phyloP scores from a whole-genome alignment of 2,888 invertebrate species.

The Ornithoptera alexandrae region DNA sequence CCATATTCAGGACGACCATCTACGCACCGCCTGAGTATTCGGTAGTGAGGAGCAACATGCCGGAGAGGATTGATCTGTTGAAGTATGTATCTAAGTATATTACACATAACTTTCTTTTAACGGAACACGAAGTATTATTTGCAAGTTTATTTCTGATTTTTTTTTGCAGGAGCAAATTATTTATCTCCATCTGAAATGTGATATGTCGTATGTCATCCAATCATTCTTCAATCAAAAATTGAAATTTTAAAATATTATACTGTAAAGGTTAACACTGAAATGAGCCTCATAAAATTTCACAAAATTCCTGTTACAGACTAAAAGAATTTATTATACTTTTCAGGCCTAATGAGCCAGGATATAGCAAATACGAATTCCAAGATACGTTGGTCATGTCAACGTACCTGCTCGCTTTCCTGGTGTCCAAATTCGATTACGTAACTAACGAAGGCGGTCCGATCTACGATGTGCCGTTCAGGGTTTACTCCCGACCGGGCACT shows the following conservation, averaged over 20 bases:
- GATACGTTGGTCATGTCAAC: constrained; percentile 85
- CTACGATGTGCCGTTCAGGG: constrained; percentile 60
- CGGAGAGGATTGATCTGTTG: constrained; percentile 44
- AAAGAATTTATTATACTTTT: constrained; percentile 31
- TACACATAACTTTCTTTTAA: neutral
- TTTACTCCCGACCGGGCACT: constrained; percentile 62
- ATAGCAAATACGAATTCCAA: constrained; percentile 63
- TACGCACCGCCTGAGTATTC: constrained; percentile 68
- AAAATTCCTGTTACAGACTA: no score
- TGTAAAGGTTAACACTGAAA: no score
- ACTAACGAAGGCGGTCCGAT: constrained; percentile 56
- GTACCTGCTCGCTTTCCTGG: constrained; percentile 89
- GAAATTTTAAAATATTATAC: no score
- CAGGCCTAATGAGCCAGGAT: constrained; percentile 54
- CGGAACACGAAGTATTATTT: neutral
- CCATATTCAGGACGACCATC: constrained; percentile 82
- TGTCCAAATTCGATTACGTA: constrained; percentile 76
- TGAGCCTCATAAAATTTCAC: no score
- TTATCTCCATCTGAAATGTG: no score
- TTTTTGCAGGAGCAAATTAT: no score
- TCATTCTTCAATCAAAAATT: no score
- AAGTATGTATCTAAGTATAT: constrained; percentile 50
- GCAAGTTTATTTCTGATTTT: neutral
- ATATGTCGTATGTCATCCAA: no score
- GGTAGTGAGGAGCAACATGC: constrained; percentile 65